Percentiles rank a stretch among this genome's conserved stretches.
Evolutionary conservation across 1,140 invertebrate genomes (phyloP).

Genomic region (Andricus grossulariae): DNA sequence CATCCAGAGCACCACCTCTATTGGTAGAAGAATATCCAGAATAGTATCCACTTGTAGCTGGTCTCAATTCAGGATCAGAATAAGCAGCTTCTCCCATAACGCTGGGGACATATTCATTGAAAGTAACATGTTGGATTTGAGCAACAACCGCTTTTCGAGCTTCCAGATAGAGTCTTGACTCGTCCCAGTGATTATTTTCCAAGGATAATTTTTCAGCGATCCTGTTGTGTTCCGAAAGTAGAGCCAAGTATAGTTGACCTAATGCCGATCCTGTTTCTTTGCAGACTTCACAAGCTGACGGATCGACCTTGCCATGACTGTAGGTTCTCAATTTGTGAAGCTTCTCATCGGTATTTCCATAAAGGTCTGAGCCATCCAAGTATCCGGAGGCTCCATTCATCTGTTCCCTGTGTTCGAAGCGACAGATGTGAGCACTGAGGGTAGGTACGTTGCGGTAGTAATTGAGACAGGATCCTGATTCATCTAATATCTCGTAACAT

Average conservation of each 20-base stretch:
- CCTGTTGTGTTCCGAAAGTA: constrained; percentile 89
- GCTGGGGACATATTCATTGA: constrained; percentile 89
- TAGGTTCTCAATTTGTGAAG: constrained; percentile 84
- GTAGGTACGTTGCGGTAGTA: constrained; percentile 86
- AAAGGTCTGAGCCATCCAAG: constrained; percentile 90
- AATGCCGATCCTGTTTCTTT: constrained; percentile 70
- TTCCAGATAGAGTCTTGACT: constrained; percentile 87
- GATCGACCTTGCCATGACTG: constrained; percentile 82
- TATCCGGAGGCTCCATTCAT: constrained; percentile 93
- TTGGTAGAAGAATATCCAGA: constrained; percentile 89
- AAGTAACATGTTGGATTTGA: constrained; percentile 90
- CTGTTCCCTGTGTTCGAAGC: constrained; percentile 85
- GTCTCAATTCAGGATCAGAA: constrained; percentile 80
- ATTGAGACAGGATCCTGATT: constrained; percentile 77
- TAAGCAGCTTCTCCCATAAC: constrained; percentile 84
- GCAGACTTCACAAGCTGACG: constrained; percentile 79
- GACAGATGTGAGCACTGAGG: constrained; percentile 80
- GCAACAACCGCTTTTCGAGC: constrained; percentile 86
- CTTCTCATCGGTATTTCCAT: constrained; percentile 85
- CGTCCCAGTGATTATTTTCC: constrained; percentile 91
- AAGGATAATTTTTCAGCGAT: constrained; percentile 83
- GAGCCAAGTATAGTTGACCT: constrained; percentile 81
- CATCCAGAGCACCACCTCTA: constrained; percentile 84
- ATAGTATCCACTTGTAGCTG: constrained; percentile 82
- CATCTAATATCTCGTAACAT: constrained; percentile 76